A percentile compares a stretch with the other conserved stretches of the same genome.
Conservation (phyloP, 2,113 vertebrate species). For the Pampusana beccarii region DNA sequence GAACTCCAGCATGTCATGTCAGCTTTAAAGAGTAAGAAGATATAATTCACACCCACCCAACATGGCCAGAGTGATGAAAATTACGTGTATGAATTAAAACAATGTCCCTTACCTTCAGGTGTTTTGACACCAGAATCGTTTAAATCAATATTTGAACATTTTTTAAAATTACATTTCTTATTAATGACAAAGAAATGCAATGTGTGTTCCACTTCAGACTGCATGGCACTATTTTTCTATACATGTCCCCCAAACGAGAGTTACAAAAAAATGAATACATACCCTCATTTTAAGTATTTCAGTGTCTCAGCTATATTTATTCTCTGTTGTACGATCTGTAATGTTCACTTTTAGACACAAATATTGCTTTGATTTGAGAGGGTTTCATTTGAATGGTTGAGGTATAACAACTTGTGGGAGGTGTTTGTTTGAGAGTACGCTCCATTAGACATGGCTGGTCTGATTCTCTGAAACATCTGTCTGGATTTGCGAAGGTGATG, state of each 20-base stretch:
- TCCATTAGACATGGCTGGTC: accelerated
- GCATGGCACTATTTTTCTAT: not conserved
- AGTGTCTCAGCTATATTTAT: not conserved
- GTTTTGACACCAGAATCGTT: not conserved
- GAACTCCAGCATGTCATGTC: not conserved
- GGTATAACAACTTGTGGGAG: not conserved
- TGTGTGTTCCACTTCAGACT: not conserved
- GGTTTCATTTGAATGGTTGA: not conserved
- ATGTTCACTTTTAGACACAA: not conserved
- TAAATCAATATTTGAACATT: not conserved
- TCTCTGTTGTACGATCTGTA: not conserved
- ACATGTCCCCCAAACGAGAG: not conserved
- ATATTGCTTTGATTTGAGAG: not conserved
- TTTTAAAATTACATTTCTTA: not conserved
- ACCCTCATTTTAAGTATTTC: not conserved
- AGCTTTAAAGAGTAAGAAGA: not conserved
- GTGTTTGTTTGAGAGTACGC: not conserved
- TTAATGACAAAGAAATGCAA: not conserved
- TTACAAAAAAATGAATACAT: not conserved
- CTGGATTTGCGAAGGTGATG: not conserved
- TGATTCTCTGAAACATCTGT: not conserved
- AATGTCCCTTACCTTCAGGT: not conserved
- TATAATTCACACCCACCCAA: not conserved
- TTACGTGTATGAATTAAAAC: not conserved
- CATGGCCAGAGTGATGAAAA: not conserved